These are phyloP conservation scores for Polylopha cassiicola DNA, from an alignment of 2,888 invertebrate species.

Conservation along the genomic window DNA sequence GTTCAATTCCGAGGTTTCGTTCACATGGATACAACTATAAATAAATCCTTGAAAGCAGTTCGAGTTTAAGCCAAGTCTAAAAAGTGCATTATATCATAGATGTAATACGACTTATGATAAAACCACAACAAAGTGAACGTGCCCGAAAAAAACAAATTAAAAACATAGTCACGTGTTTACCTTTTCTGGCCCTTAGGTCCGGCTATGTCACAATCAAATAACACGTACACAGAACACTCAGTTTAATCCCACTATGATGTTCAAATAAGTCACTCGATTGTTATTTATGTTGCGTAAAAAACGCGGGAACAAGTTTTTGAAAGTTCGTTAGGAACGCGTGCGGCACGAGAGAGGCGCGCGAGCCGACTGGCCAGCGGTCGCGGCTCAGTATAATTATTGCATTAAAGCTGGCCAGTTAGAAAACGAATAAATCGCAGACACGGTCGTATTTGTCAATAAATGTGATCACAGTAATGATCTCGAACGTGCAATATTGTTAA, in stretches of 20 bases:
- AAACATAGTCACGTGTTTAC: constrained; percentile 31
- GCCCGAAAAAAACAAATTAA: constrained; percentile 23
- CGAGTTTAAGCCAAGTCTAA: no score
- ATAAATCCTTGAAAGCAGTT: no score
- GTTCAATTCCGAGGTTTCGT: no score
- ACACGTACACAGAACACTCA: no score
- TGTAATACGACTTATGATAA: no score
- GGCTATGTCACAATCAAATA: no score
- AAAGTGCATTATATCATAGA: no score
- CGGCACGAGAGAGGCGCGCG: constrained; percentile 39
- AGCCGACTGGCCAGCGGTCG: constrained; percentile 20
- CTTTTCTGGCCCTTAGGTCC: constrained; percentile 32
- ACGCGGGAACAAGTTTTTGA: constrained; percentile 24
- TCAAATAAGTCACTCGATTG: no score
- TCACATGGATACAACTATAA: no score
- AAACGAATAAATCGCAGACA: constrained; percentile 67
- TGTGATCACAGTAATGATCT: constrained; percentile 21
- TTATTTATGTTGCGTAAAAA: no score
- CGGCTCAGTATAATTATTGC: constrained; percentile 47
- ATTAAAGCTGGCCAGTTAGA: constrained; percentile 55
- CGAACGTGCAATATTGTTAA: constrained; percentile 17
- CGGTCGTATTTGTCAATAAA: constrained; percentile 52
- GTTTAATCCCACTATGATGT: no score
- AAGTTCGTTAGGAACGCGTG: constrained; percentile 34
- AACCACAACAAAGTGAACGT: no score